Conservation (phyloP, 2,113 vertebrate genomes). For the Rhipidura dahli region DNA sequence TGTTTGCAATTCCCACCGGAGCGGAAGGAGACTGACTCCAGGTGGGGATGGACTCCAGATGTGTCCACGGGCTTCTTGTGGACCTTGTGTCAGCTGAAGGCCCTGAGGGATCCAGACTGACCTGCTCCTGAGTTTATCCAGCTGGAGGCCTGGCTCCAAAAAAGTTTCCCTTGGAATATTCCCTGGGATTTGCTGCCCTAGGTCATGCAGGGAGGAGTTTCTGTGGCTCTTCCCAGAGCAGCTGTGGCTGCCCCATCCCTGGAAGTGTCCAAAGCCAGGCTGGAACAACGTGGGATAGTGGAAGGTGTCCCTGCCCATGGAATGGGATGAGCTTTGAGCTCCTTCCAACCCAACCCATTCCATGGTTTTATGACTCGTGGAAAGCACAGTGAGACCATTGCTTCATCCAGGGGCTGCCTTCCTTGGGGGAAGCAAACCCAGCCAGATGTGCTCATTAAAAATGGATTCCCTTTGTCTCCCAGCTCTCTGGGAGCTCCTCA, state of each 20-base stretch:
- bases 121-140: not conserved
- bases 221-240: not conserved
- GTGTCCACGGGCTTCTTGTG: not conserved
- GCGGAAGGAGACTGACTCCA: not conserved
- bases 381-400: accelerated
- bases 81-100: too few relatives aligned
- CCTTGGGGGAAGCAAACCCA: not conserved
- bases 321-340: not conserved
- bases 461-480: not conserved
- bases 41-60: not conserved
- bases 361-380: accelerated
- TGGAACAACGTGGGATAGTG: not conserved
- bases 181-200: not conserved
- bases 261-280: not conserved
- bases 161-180: not conserved
- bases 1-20: not conserved
- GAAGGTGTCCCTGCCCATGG: not conserved
- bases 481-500: not conserved
- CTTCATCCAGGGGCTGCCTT: not conserved
- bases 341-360: not conserved
- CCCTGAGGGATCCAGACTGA: not conserved
- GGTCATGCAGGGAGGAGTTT: not conserved
- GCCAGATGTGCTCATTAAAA: not conserved
- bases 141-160: not conserved
- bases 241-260: not conserved